These are phyloP conservation scores for Takifugu ocellatus DNA, from an alignment of 2,797 vertebrate genomes.

Conservation along the genomic window DNA sequence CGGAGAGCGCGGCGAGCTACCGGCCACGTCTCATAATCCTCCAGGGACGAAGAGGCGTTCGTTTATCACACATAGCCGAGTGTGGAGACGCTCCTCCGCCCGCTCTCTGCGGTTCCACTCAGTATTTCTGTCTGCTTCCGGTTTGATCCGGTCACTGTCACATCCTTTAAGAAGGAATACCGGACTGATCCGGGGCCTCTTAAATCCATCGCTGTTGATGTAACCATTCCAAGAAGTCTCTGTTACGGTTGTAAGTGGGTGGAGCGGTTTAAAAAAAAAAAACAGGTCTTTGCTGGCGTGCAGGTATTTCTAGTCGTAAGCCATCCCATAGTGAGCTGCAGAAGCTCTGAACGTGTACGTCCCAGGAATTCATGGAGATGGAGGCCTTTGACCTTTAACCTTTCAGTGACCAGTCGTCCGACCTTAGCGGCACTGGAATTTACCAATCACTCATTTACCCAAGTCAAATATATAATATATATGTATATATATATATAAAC, in stretches of 20 bases:
- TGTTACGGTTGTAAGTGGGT: constrained; percentile 18
- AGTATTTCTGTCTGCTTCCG: neutral
- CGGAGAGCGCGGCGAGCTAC: constrained; percentile 44
- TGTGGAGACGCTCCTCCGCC: constrained; percentile 6
- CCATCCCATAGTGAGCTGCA: neutral
- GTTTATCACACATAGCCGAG: neutral
- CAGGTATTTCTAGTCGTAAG: constrained; percentile 55
- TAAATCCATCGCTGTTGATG: constrained; percentile 45
- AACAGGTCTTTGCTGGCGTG: constrained; percentile 16
- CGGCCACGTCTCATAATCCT: constrained; percentile 56
- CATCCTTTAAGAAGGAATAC: constrained; percentile 14
- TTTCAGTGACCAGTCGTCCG: constrained; percentile 7
- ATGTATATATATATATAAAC: too few relatives aligned
- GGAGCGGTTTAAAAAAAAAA: constrained; percentile 11
- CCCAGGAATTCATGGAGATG: too few relatives aligned
- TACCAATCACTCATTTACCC: too few relatives aligned
- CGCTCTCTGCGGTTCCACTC: constrained; percentile 4
- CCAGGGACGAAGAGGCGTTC: constrained; percentile 53
- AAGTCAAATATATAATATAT: too few relatives aligned
- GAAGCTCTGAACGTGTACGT: too few relatives aligned
- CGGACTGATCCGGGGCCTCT: constrained; percentile 11
- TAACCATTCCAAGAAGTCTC: constrained; percentile 41
- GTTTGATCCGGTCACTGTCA: neutral
- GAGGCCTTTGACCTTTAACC: neutral
- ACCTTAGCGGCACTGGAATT: too few relatives aligned